Evolutionary conservation across 2,113 vertebrate genomes (phyloP).

Genomic region (Thermophis baileyi): DNA sequence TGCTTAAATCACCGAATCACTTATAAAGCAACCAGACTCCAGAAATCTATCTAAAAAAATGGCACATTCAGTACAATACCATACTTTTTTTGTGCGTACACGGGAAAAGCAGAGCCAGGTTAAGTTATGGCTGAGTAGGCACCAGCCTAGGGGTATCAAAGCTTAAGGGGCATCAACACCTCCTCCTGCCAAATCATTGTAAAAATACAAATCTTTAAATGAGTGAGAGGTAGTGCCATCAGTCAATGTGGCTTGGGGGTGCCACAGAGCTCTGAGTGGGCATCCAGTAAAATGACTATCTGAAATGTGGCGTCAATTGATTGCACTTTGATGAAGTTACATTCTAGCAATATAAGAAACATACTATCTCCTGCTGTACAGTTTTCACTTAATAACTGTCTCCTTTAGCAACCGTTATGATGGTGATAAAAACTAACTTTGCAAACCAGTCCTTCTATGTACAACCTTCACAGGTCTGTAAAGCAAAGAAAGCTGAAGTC

Average conservation of each 20-base stretch:
- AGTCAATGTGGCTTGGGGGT: neutral
- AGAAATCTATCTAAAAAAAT: neutral
- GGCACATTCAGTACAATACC: neutral
- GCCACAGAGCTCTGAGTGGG: neutral
- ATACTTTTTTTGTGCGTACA: neutral
- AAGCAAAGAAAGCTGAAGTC: neutral
- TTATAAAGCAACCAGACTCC: neutral
- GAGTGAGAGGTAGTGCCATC: neutral
- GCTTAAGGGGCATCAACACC: neutral
- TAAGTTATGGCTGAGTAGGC: neutral
- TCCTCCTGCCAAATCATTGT: neutral
- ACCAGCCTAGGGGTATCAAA: neutral
- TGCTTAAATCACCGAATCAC: neutral
- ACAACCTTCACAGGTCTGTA: neutral
- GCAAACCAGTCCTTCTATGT: neutral
- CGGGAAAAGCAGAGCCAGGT: neutral
- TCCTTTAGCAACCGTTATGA: neutral
- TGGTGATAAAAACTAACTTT: neutral
- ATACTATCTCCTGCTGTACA: neutral
- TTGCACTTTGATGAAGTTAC: neutral
- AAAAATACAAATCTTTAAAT: neutral
- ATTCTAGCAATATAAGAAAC: neutral
- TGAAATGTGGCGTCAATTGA: neutral
- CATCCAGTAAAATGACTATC: neutral
- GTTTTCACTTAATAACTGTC: neutral